phyloP scores from a whole-genome alignment of 2,113 vertebrate species.

The Oreochromis tanganicae region DNA sequence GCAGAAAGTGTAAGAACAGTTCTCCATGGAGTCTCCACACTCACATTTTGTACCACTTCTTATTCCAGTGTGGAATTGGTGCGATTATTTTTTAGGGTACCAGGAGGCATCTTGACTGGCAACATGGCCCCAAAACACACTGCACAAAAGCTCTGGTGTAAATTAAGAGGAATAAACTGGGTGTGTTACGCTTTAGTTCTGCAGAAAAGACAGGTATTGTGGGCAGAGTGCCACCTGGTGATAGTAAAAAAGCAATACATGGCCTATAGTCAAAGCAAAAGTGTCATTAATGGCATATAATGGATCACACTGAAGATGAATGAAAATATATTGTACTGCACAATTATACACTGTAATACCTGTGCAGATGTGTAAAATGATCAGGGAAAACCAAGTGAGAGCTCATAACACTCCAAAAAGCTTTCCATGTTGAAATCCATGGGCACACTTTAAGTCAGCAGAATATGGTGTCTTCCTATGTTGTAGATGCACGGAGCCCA shows the following conservation, averaged over 20 bases:
- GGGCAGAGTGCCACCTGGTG: constrained; percentile 68
- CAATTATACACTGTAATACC: neutral
- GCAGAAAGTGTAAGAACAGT: neutral
- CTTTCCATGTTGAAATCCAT: neutral
- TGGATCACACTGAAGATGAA: neutral
- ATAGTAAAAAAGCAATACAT: constrained; percentile 8
- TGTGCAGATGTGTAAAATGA: neutral
- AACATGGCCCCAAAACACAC: neutral
- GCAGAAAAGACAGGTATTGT: constrained; percentile 10
- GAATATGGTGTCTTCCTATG: neutral
- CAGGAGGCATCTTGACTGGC: neutral
- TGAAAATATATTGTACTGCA: neutral
- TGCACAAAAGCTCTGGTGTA: neutral
- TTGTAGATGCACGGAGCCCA: neutral
- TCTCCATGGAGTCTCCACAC: neutral
- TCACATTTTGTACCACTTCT: neutral
- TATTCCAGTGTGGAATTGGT: neutral
- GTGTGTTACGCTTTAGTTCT: neutral
- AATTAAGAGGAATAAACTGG: neutral
- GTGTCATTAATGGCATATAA: neutral
- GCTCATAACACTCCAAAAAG: neutral
- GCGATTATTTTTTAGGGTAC: neutral
- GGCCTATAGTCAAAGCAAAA: neutral
- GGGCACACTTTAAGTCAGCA: neutral
- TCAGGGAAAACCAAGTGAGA: neutral